A percentile compares a stretch with the other conserved stretches of the same genome.
Evolutionary conservation across 2,797 vertebrate genomes (phyloP).

Genomic region (Presbytis comata): DNA sequence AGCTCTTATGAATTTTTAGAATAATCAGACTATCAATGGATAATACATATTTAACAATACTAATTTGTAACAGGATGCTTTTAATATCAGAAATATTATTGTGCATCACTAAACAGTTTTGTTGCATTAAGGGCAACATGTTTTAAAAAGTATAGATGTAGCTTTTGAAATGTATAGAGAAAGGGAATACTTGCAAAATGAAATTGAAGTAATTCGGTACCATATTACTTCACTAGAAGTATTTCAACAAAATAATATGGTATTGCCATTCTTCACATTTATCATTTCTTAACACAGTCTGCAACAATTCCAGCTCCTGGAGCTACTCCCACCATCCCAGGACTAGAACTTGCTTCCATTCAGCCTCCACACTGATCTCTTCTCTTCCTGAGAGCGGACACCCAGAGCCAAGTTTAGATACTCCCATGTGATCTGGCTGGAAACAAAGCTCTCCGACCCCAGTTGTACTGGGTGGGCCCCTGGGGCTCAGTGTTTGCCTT

Average conservation of each 20-base stretch:
- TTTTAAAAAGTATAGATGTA: neutral
- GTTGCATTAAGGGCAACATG: neutral
- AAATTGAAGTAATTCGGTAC: neutral
- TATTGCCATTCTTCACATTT: neutral
- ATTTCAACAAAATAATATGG: neutral
- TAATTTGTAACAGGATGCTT: neutral
- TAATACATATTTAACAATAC: neutral
- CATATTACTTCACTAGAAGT: neutral
- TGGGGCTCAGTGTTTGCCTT: neutral
- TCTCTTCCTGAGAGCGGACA: neutral
- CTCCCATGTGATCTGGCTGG: neutral
- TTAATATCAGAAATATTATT: neutral
- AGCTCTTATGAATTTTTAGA: neutral
- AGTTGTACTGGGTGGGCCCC: too few species aligned
- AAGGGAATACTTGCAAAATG: neutral
- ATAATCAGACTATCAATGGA: neutral
- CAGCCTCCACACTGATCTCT: neutral
- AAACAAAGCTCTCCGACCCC: neutral
- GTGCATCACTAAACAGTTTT: neutral
- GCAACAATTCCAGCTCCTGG: neutral
- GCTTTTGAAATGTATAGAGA: neutral
- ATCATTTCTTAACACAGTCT: constrained; percentile 29
- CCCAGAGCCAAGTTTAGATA: neutral
- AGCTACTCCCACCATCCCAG: neutral
- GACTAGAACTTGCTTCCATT: neutral